Percentiles rank a stretch among this genome's conserved stretches.
These are phyloP conservation scores for Axinella damicornis DNA, from an alignment of 37 sponge, comb jelly and placozoan species.

Conservation along the genomic window DNA sequence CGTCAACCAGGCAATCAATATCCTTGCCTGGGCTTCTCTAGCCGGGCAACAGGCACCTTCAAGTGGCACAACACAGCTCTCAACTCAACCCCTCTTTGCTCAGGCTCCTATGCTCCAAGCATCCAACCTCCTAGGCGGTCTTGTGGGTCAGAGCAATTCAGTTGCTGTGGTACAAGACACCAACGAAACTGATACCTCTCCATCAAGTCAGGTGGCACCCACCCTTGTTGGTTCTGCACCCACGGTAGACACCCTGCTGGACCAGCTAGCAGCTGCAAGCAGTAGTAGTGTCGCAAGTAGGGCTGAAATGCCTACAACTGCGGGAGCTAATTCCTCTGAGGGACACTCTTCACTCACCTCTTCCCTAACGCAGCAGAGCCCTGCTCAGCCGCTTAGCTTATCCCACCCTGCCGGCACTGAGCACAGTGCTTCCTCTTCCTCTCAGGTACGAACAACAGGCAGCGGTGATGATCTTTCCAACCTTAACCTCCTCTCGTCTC, in stretches of 20 bases:
- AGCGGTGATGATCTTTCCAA: conserved; percentile 58
- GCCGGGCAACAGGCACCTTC: conserved; percentile 18
- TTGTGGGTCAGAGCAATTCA: conserved; percentile 8
- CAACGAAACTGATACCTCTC: not conserved
- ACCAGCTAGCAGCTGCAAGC: conserved; percentile 41
- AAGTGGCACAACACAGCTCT: conserved; percentile 11
- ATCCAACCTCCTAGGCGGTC: conserved; percentile 4
- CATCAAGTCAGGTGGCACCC: not conserved
- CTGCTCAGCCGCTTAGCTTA: too few relatives aligned
- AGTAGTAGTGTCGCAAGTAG: not conserved
- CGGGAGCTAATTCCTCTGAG: not conserved
- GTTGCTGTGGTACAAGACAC: not conserved
- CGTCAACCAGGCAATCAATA: conserved; percentile 52
- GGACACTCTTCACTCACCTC: not conserved
- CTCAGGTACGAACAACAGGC: not conserved
- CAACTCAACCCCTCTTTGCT: conserved; percentile 22
- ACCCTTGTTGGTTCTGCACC: not conserved
- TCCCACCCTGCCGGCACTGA: too few relatives aligned
- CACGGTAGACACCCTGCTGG: conserved; percentile 25
- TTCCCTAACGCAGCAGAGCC: not conserved
- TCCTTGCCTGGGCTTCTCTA: conserved; percentile 20
- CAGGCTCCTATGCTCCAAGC: not conserved
- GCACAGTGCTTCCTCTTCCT: not conserved
- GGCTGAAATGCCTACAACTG: not conserved
- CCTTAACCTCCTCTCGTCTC: conserved; percentile 64